A percentile compares a stretch with the other conserved stretches of the same genome.
phyloP scores from a whole-genome alignment of 2,113 vertebrate genomes.

The Triplophysa rosa region DNA sequence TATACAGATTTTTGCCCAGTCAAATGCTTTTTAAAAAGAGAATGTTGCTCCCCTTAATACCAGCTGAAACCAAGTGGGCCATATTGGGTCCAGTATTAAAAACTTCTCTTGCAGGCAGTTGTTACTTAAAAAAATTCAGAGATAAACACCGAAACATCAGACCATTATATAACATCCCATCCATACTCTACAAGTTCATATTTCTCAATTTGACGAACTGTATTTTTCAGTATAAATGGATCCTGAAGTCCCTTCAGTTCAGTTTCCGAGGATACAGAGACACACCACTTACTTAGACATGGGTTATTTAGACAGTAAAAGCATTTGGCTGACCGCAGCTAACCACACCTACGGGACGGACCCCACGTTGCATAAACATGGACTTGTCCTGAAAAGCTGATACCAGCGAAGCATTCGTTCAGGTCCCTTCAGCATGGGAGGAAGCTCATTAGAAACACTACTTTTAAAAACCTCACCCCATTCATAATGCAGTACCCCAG shows the following conservation, averaged over 20 bases:
- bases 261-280: conserved; percentile 11
- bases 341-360: conserved; percentile 17
- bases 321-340: conserved; percentile 31
- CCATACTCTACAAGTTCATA: background rate
- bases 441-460: conserved; percentile 49
- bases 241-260: conserved; percentile 3
- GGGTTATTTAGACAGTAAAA: conserved; percentile 23
- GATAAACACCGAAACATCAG: background rate
- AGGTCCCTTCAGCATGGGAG: conserved; percentile 37
- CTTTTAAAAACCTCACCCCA: conserved; percentile 50
- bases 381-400: background rate
- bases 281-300: background rate
- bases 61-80: too few species aligned
- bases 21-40: too few species aligned
- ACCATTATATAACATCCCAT: background rate
- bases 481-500: conserved; percentile 53
- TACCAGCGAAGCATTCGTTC: conserved; percentile 9
- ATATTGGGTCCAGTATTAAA: too few species aligned
- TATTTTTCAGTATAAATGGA: background rate
- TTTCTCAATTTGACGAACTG: background rate
- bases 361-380: conserved; percentile 38
- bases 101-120: too few species aligned
- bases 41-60: too few species aligned
- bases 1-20: too few species aligned
- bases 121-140: background rate